These are phyloP conservation scores for Drosophila repletoides DNA, from an alignment of 1,140 invertebrate genomes.

Conservation along the genomic window DNA sequence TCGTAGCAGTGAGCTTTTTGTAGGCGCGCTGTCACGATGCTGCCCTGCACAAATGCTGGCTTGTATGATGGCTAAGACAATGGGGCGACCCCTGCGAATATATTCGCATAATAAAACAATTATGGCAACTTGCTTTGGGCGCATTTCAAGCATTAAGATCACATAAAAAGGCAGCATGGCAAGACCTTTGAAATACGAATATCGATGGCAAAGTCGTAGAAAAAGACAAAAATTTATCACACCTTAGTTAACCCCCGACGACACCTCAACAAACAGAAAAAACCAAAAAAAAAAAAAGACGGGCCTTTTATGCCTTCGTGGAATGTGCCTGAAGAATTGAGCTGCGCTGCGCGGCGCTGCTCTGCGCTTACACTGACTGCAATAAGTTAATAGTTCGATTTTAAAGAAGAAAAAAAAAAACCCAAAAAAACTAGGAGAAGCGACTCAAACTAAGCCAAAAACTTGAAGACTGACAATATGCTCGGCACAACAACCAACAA, in stretches of 20 bases:
- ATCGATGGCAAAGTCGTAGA: conserved; percentile 53
- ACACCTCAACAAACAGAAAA: conserved; percentile 55
- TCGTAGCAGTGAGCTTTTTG: conserved; percentile 46
- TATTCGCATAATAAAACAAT: conserved; percentile 69
- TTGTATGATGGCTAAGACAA: conserved; percentile 29
- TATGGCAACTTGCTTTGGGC: conserved; percentile 57
- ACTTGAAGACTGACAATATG: conserved; percentile 24
- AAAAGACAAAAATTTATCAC: conserved; percentile 75
- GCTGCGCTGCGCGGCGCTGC: conserved; percentile 3
- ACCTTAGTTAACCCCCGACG: conserved; percentile 80
- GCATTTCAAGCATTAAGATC: conserved; percentile 33
- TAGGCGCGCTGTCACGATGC: conserved; percentile 60
- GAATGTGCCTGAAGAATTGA: conserved; percentile 64
- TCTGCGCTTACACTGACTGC: conserved; percentile 64
- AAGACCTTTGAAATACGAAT: conserved; percentile 62
- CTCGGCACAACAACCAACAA: too few species aligned
- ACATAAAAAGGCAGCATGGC: conserved; percentile 11
- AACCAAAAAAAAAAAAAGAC: conserved; percentile 7
- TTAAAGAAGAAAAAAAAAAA: conserved; percentile 29
- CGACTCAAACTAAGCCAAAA: conserved; percentile 48
- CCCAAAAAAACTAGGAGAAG: conserved; percentile 57
- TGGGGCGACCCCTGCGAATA: conserved; percentile 1
- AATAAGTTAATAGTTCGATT: conserved; percentile 81
- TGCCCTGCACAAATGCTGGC: too few species aligned
- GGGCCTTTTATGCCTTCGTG: conserved; percentile 47